Conservation (phyloP, 2,113 vertebrate species). For the Vidua chalybeata region DNA sequence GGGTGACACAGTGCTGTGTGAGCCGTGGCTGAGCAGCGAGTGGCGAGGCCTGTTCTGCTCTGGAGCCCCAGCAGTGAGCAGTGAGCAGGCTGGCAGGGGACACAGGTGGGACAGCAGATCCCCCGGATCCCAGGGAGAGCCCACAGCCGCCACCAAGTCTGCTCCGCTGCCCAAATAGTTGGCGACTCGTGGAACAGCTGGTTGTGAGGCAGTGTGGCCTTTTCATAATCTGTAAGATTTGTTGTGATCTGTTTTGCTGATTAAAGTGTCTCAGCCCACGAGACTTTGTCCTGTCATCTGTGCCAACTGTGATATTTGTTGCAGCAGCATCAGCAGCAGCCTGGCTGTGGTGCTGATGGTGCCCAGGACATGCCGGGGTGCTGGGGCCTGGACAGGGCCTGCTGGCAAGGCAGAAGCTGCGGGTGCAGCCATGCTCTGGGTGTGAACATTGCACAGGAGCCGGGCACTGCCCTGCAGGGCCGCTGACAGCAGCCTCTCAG, state of each 20-base stretch:
- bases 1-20: rapidly evolving
- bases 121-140: too few species aligned
- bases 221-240: not conserved
- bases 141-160: not conserved
- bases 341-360: too few species aligned
- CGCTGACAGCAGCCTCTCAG: not conserved
- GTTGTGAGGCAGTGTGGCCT: not conserved
- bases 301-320: too few species aligned
- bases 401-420: not conserved
- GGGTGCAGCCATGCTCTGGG: too few species aligned
- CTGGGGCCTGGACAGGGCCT: too few species aligned
- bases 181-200: rapidly evolving
- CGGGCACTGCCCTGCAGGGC: not conserved
- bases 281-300: not conserved
- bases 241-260: not conserved
- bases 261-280: not conserved
- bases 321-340: too few species aligned
- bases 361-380: too few species aligned
- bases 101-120: not conserved
- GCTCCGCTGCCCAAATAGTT: not conserved
- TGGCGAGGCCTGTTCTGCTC: not conserved
- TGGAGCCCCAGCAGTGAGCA: not conserved
- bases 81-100: not conserved
- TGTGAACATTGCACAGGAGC: not conserved
- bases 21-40: rapidly evolving